phyloP scores from a whole-genome alignment of 2,888 invertebrate genomes.

The Agrochola lota region DNA sequence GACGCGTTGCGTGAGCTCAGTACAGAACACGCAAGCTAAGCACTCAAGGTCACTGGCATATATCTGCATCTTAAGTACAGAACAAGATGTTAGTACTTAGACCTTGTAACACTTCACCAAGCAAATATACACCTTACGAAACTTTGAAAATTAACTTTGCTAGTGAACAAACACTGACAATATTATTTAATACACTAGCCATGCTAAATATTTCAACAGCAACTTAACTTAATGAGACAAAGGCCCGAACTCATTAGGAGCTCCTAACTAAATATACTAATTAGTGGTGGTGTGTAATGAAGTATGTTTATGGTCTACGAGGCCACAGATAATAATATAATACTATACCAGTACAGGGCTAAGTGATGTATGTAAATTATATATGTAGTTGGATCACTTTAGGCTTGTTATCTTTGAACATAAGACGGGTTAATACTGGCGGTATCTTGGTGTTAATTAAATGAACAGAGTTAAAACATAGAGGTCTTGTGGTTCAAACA shows the following conservation, averaged over 20 bases:
- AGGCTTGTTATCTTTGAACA: slow-evolving; percentile 39
- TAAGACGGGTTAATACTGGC: slow-evolving; percentile 6
- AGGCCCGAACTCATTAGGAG: slow-evolving; percentile 52
- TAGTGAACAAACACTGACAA: slow-evolving; percentile 21
- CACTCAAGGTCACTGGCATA: too few species aligned
- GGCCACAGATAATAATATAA: slow-evolving; percentile 21
- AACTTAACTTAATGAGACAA: slow-evolving; percentile 51
- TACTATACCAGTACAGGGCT: neutral
- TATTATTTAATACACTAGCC: slow-evolving; percentile 28
- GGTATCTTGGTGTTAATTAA: slow-evolving; percentile 21
- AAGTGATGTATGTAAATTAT: slow-evolving; percentile 48
- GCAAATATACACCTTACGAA: slow-evolving; percentile 5
- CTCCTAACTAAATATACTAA: slow-evolving; percentile 54
- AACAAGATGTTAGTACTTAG: neutral
- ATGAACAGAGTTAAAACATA: neutral
- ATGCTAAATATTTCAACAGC: slow-evolving; percentile 38
- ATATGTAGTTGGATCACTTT: slow-evolving; percentile 25
- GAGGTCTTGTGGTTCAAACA: neutral
- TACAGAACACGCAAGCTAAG: too few species aligned
- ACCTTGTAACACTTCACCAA: neutral
- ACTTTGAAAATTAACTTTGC: slow-evolving; percentile 1
- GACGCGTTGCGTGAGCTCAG: too few species aligned
- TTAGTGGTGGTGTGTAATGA: slow-evolving; percentile 51
- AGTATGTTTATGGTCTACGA: slow-evolving; percentile 25
- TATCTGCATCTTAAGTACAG: too few species aligned